phyloP scores from a whole-genome alignment of 2,888 invertebrate species.

The Sinodicranocentrus sp. region DNA sequence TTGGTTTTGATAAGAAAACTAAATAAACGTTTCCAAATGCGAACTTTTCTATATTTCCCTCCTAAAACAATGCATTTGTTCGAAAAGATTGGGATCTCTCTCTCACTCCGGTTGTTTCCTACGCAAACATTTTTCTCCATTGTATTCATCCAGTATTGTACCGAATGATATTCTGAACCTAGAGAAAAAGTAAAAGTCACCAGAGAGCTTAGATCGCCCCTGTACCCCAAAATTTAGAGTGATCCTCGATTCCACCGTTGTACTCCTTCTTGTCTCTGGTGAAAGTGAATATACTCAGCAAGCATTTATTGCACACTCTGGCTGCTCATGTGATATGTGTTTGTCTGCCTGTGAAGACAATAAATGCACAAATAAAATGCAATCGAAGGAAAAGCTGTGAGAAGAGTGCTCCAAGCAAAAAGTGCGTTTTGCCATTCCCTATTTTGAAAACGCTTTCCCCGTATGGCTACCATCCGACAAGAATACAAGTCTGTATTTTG shows the following conservation, averaged over 20 bases:
- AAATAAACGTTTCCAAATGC: no score
- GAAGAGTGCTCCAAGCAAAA: constrained; percentile 26
- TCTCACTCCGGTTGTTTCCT: neutral
- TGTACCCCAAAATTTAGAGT: constrained; percentile 1
- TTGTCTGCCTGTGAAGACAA: constrained; percentile 48
- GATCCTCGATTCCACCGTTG: neutral
- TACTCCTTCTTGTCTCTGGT: no score
- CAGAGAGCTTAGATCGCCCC: constrained; percentile 12
- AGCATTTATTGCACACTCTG: neutral
- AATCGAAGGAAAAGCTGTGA: constrained; percentile 25
- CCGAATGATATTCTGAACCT: neutral
- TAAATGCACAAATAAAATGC: constrained; percentile 68
- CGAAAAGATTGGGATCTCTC: neutral
- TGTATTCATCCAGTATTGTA: neutral
- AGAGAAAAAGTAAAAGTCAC: constrained; percentile 12
- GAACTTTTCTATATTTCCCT: no score
- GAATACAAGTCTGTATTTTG: neutral
- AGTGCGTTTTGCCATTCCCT: constrained; percentile 5
- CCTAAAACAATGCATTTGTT: neutral
- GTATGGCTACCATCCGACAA: no score
- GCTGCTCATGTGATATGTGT: neutral
- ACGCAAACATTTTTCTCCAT: neutral
- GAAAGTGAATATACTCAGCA: no score
- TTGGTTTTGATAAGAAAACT: no score
- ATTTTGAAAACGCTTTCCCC: no score